Evolutionary conservation across 1,140 invertebrate genomes (phyloP), one percentile per base, ranked within the genome.

Genomic region (Calliphora vicina): DNA sequence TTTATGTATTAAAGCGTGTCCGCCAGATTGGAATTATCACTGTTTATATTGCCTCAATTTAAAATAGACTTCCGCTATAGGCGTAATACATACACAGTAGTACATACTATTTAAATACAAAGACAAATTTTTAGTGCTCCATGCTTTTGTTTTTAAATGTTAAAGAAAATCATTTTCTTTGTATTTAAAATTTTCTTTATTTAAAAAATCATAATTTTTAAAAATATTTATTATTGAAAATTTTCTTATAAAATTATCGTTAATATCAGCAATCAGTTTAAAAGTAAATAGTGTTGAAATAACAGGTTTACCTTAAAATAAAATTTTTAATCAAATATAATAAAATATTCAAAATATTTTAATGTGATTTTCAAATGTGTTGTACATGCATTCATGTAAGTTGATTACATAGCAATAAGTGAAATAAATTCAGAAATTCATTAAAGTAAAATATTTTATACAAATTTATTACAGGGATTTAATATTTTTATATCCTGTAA

Each of bases 251-350:
- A 35, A 76, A 20, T 76, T 29, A 8, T 26, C n/a, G n/a, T 27
- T 29, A 8, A 3, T 35, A 2, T 5, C 35, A n/a, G 8, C 27
- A 45, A 25, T 78, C 20, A 78, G 74, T 78, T 78, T 78, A 15
- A 45, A 78, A 78, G 74, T 78, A 45, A 78, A 78, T 23, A 78
- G 74, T 78, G 74, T 78, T 43, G n/a, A 78, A 78, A 78, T 23
- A 78, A 78, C 74, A 78, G 74, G 74, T 78, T 78, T 43, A 78
- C 35, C 35, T 78, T 45, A 78, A 43, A 78, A 78, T 23, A 78
- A 20, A 78, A n/a, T n/a, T n/a, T n/a, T n/a, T n/a, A n/a, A n/a
- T n/a, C n/a, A 43, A 78, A 25, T 23, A 23, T 25, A 67, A 25
- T 25, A 25, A 23, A 67, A 20, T 67, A 23, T 67, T 67, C 2